Conservation (phyloP, 2,113 vertebrate genomes). For the Sinocyclocheilus rhinocerous region DNA sequence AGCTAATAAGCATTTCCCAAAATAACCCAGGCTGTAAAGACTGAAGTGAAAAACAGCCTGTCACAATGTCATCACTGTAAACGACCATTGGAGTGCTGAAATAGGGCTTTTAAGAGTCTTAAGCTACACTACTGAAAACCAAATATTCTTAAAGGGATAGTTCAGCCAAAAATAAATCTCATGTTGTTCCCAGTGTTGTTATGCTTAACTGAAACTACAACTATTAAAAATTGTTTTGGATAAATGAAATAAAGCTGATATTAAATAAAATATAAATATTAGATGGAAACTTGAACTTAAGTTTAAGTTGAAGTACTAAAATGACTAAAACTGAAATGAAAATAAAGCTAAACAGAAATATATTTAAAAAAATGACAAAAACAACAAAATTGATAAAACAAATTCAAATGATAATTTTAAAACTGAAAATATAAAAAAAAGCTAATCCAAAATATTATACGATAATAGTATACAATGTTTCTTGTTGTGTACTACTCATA, state of each 20-base stretch:
- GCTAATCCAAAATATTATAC: background rate
- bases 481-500: too few relatives aligned
- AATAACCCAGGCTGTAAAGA: slow-evolving; percentile 52
- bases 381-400: background rate
- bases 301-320: background rate
- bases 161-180: background rate
- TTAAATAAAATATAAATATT: background rate
- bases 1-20: slow-evolving; percentile 71
- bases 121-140: background rate
- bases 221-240: too few relatives aligned
- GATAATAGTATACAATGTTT: background rate
- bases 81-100: background rate
- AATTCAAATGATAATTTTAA: background rate
- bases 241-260: too few relatives aligned
- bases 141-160: background rate
- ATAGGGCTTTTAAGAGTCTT: background rate
- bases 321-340: background rate
- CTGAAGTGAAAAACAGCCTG: slow-evolving; percentile 67
- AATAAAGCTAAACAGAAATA: background rate
- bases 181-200: background rate
- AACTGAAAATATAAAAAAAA: background rate
- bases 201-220: too few relatives aligned
- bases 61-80: slow-evolving; percentile 39
- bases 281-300: background rate
- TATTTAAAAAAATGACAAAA: too few relatives aligned